Base-by-base conservation (phyloP, 1,140 invertebrate genomes). In the Drosophila melanogaster region DNA sequence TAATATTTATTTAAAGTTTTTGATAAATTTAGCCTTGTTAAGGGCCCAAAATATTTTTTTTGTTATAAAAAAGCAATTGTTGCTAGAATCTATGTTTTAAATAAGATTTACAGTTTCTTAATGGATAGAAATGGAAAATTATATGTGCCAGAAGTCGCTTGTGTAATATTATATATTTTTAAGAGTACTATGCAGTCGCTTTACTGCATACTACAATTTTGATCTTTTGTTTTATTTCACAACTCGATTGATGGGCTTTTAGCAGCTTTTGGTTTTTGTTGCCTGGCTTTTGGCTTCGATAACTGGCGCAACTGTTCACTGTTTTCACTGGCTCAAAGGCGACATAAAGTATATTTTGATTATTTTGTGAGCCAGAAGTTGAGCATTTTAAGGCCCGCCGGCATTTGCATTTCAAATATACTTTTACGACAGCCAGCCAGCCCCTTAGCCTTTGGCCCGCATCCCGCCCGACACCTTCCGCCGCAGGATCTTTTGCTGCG, bases 351-450 rank as follows among this genome's bases (percentile, higher is more conserved):
- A 87, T 87, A 89, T 79, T 86, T 87, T 83, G 83, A 86, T 86
- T 83, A 79, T 86, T 79, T 86, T 66, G 66, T 66, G 71, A 87
- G 79, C 65, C 76, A 49, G 86, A 81, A 87, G 75, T 78, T 75
- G 49, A 85, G 51, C 44, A 75, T 81, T 86, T 85, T 70, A 77
- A 62, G 81, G 62, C 67, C 65, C 51, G 17, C 57, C 70, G 60
- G 69, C 75, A 86, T 86, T 87, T 86, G 84, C 83, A 86, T 86
- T 86, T 86, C 79, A 83, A 86, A 86, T 86, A 89, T 81, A 69
- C 37, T 87, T 86, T 81, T 87, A 87, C 78, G 74, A 67, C 61
- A 50, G 35, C 37, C 41, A 10, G 41, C 26, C 17, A 37, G 35
- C 33, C 35, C 12, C 57, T 22, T 38, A 44, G 24, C 64, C 38